Evolutionary conservation across 2,797 vertebrate species (phyloP).

Genomic region (Loris lydekkerianus): DNA sequence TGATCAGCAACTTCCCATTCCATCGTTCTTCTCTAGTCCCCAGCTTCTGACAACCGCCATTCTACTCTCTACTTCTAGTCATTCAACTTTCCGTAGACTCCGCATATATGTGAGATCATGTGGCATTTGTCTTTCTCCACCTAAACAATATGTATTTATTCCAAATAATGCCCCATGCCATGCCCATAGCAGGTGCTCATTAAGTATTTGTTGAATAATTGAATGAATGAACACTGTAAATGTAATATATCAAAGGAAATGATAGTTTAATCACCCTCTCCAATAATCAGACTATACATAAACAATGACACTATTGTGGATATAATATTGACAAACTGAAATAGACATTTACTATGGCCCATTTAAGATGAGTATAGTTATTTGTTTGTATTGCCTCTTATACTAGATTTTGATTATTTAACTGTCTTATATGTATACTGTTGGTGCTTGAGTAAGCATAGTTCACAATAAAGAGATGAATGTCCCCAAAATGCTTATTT

Average conservation of each 20-base stretch:
- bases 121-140: too few species aligned
- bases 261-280: neutral
- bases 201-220: neutral
- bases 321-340: neutral
- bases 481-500: neutral
- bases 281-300: neutral
- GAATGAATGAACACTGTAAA: neutral
- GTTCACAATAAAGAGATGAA: neutral
- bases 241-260: neutral
- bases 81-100: too few species aligned
- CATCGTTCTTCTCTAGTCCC: too few species aligned
- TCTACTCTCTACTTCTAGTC: too few species aligned
- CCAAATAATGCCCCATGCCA: neutral
- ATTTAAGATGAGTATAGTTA: neutral
- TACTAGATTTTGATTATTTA: neutral
- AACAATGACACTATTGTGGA: neutral
- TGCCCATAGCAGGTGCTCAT: neutral
- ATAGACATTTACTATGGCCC: neutral
- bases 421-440: too few species aligned
- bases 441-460: neutral
- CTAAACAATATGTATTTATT: neutral
- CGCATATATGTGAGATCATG: too few species aligned
- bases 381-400: neutral
- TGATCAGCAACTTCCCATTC: too few species aligned
- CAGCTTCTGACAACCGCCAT: too few species aligned